Evolutionary conservation across 2,888 invertebrate species (phyloP), one percentile per base, ranked within the genome.

Genomic region (Neria commutata): DNA sequence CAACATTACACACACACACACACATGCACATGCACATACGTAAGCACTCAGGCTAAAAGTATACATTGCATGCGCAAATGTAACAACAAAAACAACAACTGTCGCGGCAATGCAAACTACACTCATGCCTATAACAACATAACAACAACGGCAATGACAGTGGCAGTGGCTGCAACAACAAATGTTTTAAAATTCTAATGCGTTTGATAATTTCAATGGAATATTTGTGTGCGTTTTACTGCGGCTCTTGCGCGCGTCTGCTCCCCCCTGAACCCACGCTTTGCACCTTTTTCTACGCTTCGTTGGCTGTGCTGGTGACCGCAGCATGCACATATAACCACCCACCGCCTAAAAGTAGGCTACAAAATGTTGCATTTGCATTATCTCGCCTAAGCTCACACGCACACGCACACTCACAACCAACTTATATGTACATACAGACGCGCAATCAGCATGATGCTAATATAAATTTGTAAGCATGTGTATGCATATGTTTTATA

Each of bases 181-280:
- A 70, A 68, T 75, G 64, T 70, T 74, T 75, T 71, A 63, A 72
- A 75, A 72, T 74, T 72, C 73, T 67, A 64, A 58, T 66, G 57
- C 46, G 56, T 62, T 69, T 70, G 67, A 64, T 67, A 48, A 48
- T 48, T 48, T 48, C 48, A 48, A 48, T 26, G 48, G 25, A 26
- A 48, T n/a, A 48, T 48, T 42, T 48, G 25, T 6, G n/a, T 25
- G 19, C 25, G 19, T 45, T 53, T 53, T 19, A 16, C 11, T 52
- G 16, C 33, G 23, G 52, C 16, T 23, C 11, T 6, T 33, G 16
- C 8, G 40, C 51, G 21, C 42, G 24, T 42, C n/a, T 11, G 51
- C 23, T 23, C 29, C 14, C 19, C 29, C n/a, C n/a, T n/a, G n/a
- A n/a, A n/a, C n/a, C n/a, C n/a, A n/a, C n/a, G n/a, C n/a, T n/a